Evolutionary conservation across 2,113 vertebrate species (phyloP), one percentile per base, ranked within the genome.

Genomic region (Seriola dumerili): DNA sequence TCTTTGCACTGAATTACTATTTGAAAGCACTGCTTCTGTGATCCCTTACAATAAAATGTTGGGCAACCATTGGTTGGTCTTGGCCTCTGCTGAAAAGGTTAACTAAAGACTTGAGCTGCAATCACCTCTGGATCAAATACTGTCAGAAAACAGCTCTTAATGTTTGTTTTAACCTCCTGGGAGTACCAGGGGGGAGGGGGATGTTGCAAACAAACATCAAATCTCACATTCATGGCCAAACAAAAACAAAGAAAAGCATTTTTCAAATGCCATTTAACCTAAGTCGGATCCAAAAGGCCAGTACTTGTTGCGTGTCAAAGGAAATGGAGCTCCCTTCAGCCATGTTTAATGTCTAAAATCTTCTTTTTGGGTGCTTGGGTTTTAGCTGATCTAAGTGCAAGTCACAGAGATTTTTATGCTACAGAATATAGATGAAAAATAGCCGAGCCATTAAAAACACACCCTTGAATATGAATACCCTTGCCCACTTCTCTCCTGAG

Each of bases 341-440:
- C 16, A 11, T 86, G 52, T 72, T 85, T 88, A 84, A 92, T 57
- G 40, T 66, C 68, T 21, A 54, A 58, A 23, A 29, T 65, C 48
- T 50, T 65, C 73, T 29, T 81, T 83, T 58, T 69, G 38, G 36
- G 14, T 72, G 59, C 34, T 76, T 4, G 13, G 25, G 66, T 78
- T 85, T 73, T 42, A 75, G 29, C 62, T 73, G 69, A 81, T 76
- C 70, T 77, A 84, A 90, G 90, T 81, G 86, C 83, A 86, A 46
- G 55, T 65, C 67, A 21, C 23, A 66, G 16, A 40, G 9, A 9
- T 55, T 55, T 61, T 72, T 42, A 67, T 36, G 69, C 52, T 29
- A 52, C 64, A 81, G 72, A 75, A 80, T 76, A 81, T 52, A 69
- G 55, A 76, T 72, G 64, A 62, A 85, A 78, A 72, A 83, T 67